Percentiles rank a stretch among this genome's conserved stretches.
These are phyloP conservation scores for Rhinopithecus roxellana DNA, from an alignment of 2,113 vertebrate genomes.

Conservation along the genomic window DNA sequence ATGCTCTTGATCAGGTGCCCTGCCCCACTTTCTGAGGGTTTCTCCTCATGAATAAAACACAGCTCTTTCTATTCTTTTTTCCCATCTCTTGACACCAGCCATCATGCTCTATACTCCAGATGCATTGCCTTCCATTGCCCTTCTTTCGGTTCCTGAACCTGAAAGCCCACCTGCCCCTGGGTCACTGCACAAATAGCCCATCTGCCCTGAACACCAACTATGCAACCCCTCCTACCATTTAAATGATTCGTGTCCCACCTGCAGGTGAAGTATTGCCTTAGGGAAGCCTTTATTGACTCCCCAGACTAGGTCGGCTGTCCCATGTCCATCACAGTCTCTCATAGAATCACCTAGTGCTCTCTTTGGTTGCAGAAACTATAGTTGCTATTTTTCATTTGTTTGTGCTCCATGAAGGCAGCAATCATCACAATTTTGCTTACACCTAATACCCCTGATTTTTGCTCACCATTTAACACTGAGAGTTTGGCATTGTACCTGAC, in stretches of 20 bases:
- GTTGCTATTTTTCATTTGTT: not conserved
- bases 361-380: not conserved
- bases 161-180: not conserved
- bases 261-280: not conserved
- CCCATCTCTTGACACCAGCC: not conserved
- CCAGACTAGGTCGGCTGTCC: not conserved
- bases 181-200: rapidly evolving
- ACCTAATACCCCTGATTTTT: not conserved
- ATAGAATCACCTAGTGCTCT: not conserved
- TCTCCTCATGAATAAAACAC: not conserved
- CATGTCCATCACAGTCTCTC: not conserved
- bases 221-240: not conserved
- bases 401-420: not conserved
- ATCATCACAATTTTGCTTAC: not conserved
- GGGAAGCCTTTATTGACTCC: not conserved
- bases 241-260: not conserved
- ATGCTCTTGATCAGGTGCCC: not conserved
- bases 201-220: not conserved
- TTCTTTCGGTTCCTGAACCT: not conserved
- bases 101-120: not conserved
- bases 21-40: not conserved
- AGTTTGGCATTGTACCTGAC: not conserved
- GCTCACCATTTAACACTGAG: not conserved
- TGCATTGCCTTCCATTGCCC: rapidly evolving
- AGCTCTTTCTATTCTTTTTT: not conserved